Evolutionary conservation across 2,113 vertebrate species (phyloP).

Genomic region (Anas platyrhynchos): DNA sequence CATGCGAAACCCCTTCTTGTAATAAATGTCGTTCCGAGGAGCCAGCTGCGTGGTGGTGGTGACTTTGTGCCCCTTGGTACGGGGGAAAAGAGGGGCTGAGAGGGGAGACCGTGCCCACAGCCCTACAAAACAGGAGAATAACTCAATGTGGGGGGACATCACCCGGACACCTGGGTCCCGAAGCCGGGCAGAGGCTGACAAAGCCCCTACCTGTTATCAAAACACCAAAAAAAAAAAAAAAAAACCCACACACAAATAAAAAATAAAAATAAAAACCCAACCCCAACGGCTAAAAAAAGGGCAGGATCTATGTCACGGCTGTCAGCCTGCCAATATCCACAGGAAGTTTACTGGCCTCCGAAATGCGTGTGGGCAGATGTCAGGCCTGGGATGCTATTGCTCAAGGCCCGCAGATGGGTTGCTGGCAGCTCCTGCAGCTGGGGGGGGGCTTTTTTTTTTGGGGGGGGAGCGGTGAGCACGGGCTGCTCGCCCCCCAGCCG

Average conservation of each 20-base stretch:
- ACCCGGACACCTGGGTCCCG: rapidly evolving
- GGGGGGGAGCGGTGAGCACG: rapidly evolving
- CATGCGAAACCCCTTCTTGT: background rate
- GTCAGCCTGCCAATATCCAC: constrained; percentile 49
- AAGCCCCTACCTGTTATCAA: constrained; percentile 5
- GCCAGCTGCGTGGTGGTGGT: background rate
- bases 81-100: background rate
- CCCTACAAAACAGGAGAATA: background rate
- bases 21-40: constrained; percentile 28
- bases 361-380: constrained; percentile 48
- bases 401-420: background rate
- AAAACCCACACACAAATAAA: background rate
- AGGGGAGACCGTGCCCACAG: rapidly evolving
- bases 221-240: background rate
- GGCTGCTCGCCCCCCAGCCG: background rate
- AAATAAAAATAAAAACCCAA: background rate
- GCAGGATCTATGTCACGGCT: constrained; percentile 1
- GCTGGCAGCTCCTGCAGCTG: background rate
- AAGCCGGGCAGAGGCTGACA: background rate
- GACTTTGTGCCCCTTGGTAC: background rate
- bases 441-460: background rate
- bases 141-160: rapidly evolving
- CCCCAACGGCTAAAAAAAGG: constrained; percentile 15
- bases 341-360: constrained; percentile 58
- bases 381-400: constrained; percentile 31